Evolutionary conservation across 2,888 invertebrate genomes (phyloP).

Genomic region (Hypena proboscidalis): DNA sequence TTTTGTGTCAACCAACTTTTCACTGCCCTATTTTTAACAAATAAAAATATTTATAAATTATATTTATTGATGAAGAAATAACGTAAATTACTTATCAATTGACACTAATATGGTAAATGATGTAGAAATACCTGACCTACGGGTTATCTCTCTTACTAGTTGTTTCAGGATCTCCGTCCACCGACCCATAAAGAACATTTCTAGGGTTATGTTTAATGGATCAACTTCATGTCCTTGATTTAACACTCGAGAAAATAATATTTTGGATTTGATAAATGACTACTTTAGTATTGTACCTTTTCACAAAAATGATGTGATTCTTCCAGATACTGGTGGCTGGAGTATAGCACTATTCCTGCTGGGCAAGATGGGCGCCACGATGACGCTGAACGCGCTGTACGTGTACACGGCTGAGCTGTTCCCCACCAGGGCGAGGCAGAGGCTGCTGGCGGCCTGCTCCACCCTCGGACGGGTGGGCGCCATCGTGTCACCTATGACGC

Average conservation of each 20-base stretch:
- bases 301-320: too few relatives aligned
- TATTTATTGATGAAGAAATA: too few relatives aligned
- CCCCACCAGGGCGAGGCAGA: conserved; percentile 89
- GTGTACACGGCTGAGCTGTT: conserved; percentile 90
- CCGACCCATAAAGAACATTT: too few relatives aligned
- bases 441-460: conserved; percentile 88
- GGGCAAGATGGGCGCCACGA: conserved; percentile 88
- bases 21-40: too few relatives aligned
- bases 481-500: conserved; percentile 89
- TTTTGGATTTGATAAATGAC: too few relatives aligned
- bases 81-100: too few relatives aligned
- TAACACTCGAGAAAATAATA: too few relatives aligned
- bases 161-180: background rate
- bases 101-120: background rate
- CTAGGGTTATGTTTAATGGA: too few relatives aligned
- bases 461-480: conserved; percentile 89
- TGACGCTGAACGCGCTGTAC: conserved; percentile 88
- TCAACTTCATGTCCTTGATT: too few relatives aligned
- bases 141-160: background rate
- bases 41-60: too few relatives aligned
- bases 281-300: too few relatives aligned
- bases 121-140: background rate
- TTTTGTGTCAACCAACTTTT: too few relatives aligned
- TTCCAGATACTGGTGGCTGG: conserved; percentile 41
- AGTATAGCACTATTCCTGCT: conserved; percentile 80